These are phyloP conservation scores for Meloidogyne exigua DNA, from an alignment of 1,140 invertebrate genomes.

Conservation along the genomic window DNA sequence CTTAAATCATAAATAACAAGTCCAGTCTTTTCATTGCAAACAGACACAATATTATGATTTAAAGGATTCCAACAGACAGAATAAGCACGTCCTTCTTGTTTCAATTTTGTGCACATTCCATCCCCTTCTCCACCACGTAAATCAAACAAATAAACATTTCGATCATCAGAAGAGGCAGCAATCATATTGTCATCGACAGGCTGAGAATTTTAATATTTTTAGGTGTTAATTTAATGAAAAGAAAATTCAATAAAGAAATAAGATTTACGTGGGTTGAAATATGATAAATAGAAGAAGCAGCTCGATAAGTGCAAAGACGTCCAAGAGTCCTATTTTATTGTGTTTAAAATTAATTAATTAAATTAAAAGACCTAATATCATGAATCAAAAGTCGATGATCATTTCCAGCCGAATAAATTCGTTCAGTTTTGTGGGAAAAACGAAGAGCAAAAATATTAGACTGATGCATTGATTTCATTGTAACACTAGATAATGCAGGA, in stretches of 20 bases:
- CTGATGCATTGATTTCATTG: slow-evolving; percentile 79
- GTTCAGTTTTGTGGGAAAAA: slow-evolving; percentile 76
- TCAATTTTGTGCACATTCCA: slow-evolving; percentile 30
- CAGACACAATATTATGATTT: slow-evolving; percentile 42
- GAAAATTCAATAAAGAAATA: neutral
- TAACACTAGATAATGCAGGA: slow-evolving; percentile 70
- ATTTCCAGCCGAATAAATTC: slow-evolving; percentile 79
- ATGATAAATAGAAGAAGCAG: slow-evolving; percentile 31
- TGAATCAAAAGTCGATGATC: slow-evolving; percentile 36
- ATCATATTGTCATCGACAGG: slow-evolving; percentile 42
- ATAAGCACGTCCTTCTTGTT: slow-evolving; percentile 30
- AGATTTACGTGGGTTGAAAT: slow-evolving; percentile 46
- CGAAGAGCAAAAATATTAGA: slow-evolving; percentile 90
- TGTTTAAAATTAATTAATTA: neutral
- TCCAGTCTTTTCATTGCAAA: slow-evolving; percentile 34
- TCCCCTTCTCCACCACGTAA: slow-evolving; percentile 28
- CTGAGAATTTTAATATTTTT: neutral
- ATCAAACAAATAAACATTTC: slow-evolving; percentile 40
- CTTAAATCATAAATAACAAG: slow-evolving; percentile 38
- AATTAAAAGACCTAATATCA: slow-evolving; percentile 19
- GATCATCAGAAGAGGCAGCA: slow-evolving; percentile 43
- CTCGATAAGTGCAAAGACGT: slow-evolving; percentile 25
- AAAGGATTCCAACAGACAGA: slow-evolving; percentile 38
- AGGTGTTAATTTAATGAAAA: too few species aligned
- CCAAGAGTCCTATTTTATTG: slow-evolving; percentile 5